Base-by-base conservation (phyloP, 2,888 invertebrate genomes). In the Embidobia sp. region DNA sequence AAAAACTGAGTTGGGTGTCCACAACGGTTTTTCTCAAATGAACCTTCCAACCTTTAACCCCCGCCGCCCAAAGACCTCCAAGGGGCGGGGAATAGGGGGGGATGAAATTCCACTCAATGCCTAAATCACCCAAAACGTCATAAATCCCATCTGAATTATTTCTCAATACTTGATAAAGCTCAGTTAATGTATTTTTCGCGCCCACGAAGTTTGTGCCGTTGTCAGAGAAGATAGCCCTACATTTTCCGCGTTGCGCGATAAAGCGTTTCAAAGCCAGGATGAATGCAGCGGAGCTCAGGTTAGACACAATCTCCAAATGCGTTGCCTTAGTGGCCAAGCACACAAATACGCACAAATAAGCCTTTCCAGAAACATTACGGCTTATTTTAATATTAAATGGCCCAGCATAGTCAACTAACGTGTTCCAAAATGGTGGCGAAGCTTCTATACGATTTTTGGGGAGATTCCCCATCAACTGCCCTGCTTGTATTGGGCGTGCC, bases 351-450 rank as follows among this genome's bases (percentile, higher is more conserved):
- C n/a, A n/a, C n/a, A n/a, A n/a, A n/a, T n/a, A n/a, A n/a, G n/a
- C 37, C 10, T 63, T 49, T 0, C 22, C 35, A 1, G 8, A 22
- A 0, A 40, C 15, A n/a, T 49, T 63, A 4, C 27, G 15, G 0
- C 42, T 18, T 13, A 11, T 5, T 5, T 35, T 35, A 1, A 59
- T 18, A 7, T 15, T 10, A 67, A n/a, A 1, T 40, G 61, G 33
- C 5, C 27, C 69, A 55, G 2, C 63, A 4, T 19, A 75, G 57
- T n/a, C n/a, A n/a, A n/a, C n/a, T n/a, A n/a, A 82, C 18, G 55
- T 31, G 4, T 42, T 48, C 0, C 13, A 16, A 48, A 85, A 83
- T 18, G 82, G 69, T n/a, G n/a, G n/a, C n/a, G n/a, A n/a, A n/a
- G n/a, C n/a, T n/a, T n/a, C n/a, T n/a, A n/a, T 1, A 79, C 22